Conservation (phyloP, 2,888 invertebrate genomes). For the Ectemnius continuus region DNA sequence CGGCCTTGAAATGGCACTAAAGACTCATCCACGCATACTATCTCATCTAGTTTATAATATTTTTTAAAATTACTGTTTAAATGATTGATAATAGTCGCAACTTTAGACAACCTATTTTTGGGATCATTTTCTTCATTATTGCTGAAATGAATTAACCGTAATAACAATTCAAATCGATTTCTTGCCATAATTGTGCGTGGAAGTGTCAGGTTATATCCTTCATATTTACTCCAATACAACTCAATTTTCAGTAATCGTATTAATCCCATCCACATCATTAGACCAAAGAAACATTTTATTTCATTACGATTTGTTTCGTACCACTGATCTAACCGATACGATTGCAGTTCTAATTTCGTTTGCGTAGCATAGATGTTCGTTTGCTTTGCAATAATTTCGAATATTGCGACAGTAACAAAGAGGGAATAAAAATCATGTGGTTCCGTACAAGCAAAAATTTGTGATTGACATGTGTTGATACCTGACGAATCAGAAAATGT, state of each 20-base stretch:
- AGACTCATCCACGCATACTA: slow-evolving; percentile 64
- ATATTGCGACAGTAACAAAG: slow-evolving; percentile 6
- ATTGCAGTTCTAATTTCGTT: slow-evolving; percentile 4
- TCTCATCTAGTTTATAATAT: slow-evolving; percentile 57
- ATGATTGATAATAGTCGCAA: slow-evolving; percentile 53
- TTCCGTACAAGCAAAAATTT: slow-evolving; percentile 11
- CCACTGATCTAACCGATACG: slow-evolving; percentile 9
- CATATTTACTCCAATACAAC: slow-evolving; percentile 65
- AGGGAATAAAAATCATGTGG: slow-evolving; percentile 8
- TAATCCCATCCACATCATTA: slow-evolving; percentile 65
- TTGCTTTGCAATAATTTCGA: not conserved
- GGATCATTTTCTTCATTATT: slow-evolving; percentile 59
- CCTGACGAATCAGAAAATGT: slow-evolving; percentile 8
- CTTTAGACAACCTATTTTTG: slow-evolving; percentile 54
- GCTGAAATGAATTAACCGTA: slow-evolving; percentile 64
- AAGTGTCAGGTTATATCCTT: slow-evolving; percentile 56
- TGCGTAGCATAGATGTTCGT: no score
- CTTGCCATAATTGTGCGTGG: slow-evolving; percentile 59
- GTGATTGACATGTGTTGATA: slow-evolving; percentile 7
- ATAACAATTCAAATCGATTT: slow-evolving; percentile 63
- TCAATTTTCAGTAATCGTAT: slow-evolving; percentile 60
- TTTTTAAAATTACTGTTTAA: slow-evolving; percentile 59
- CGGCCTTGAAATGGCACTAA: no score
- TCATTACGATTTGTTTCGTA: slow-evolving; percentile 9
- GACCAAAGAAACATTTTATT: slow-evolving; percentile 17